Evolutionary conservation across 2,888 invertebrate species (phyloP), one percentile per base, ranked within the genome.

Genomic region (Pilophorus perplexus): DNA sequence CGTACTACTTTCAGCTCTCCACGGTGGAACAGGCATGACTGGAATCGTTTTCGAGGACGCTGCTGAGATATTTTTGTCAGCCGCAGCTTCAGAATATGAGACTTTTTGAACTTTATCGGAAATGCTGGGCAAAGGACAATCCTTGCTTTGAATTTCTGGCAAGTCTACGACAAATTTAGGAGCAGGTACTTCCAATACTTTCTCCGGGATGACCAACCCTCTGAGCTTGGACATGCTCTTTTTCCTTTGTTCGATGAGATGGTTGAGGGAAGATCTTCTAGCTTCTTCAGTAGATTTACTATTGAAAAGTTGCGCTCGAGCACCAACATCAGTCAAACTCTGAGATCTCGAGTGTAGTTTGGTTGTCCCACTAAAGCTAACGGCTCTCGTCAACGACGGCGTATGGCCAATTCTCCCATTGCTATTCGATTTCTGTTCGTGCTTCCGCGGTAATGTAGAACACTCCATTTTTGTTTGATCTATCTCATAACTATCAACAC

Each of bases 161-260:
- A 93, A 79, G 78, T 90, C 89, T 52, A 87, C 80, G 59, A 85
- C 83, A 37, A 85, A 83, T 18, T 84, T 84, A 64, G 72, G 62
- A 14, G 68, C 46, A 5, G 59, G 69, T 4, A 67, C 42, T 71
- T 83, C 79, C 22, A 81, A 77, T 12, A 83, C 80, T 68, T 83
- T 81, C 73, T 93, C 92, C 3, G 93, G 93, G 75, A 93, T 93
- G 28, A 91, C 89, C 73, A 93, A 79, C n/a, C 92, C 93, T 74
- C 91, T 83, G 67, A 93, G 78, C 77, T 92, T 93, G 2, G 90
- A 89, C 78, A 91, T 84, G 18, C 88, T 88, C 74, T 87, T 87
- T 71, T 87, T 85, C 65, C 92, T 82, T 75, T 91, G 90, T 77
- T 92, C 92, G 72, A 89, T 83, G 71, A 92, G 78, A 72, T 86